Conservation (phyloP, 2,797 vertebrate species). For the Propithecus deckenii region DNA sequence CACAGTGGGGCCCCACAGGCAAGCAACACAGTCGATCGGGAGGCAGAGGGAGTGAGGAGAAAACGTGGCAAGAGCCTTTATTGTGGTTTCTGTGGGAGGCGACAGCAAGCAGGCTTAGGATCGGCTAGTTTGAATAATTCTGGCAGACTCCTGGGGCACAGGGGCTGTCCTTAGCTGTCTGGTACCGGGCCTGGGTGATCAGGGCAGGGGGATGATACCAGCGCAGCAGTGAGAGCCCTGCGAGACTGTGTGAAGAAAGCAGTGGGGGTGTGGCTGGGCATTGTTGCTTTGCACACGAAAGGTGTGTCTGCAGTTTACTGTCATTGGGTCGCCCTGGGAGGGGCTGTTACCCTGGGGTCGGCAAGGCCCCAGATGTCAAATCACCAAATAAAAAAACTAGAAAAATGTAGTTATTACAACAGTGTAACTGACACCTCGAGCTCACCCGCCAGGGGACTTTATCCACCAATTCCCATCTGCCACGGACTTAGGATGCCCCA, state of each 20-base stretch:
- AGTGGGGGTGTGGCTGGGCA: not conserved
- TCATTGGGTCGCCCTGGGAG: not conserved
- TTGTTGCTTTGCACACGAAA: not conserved
- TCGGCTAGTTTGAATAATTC: not conserved
- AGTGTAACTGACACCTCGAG: not conserved
- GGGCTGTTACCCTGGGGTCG: not conserved
- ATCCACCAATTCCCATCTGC: not conserved
- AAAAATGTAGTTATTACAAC: not conserved
- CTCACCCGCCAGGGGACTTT: not conserved
- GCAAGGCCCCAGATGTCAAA: not conserved
- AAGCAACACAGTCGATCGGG: not conserved
- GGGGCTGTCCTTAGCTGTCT: not conserved
- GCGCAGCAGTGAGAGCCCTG: not conserved
- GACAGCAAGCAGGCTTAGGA: not conserved
- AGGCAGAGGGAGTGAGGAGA: not conserved
- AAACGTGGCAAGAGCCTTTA: not conserved
- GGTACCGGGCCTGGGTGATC: not conserved
- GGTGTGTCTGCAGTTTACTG: not conserved
- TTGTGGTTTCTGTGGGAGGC: not conserved
- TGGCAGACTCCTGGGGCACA: not conserved
- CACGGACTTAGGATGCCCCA: not conserved
- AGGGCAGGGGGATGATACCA: not conserved
- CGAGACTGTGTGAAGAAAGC: not conserved
- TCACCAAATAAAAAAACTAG: not conserved
- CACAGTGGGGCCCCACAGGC: fast-evolving